phyloP scores from a whole-genome alignment of 2,113 vertebrate species.

The Saguinus midas region DNA sequence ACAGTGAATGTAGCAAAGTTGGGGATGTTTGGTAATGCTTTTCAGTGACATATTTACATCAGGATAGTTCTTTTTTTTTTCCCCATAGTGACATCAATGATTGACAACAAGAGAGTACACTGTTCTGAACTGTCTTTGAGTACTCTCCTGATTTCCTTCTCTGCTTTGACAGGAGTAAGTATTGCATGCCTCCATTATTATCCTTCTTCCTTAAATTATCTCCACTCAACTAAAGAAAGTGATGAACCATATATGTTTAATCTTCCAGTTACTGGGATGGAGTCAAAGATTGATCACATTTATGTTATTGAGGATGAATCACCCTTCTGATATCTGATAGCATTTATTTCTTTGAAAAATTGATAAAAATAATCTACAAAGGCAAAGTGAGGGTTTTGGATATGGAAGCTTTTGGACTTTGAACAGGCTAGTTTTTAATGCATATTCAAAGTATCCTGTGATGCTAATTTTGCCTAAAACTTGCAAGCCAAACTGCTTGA shows the following conservation, averaged over 20 bases:
- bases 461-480: neutral
- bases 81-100: neutral
- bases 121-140: neutral
- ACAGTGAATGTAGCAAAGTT: neutral
- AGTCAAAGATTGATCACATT: neutral
- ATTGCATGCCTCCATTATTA: rapidly evolving
- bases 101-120: neutral
- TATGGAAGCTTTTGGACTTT: neutral
- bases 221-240: neutral
- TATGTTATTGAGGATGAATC: neutral
- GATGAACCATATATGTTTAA: neutral
- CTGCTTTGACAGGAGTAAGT: neutral
- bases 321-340: neutral
- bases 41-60: neutral
- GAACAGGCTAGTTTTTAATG: neutral
- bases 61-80: neutral
- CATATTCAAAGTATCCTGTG: neutral
- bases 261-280: neutral
- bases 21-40: neutral
- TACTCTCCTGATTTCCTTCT: neutral
- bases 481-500: neutral
- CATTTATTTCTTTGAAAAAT: constrained; percentile 16
- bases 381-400: neutral
- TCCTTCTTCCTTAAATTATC: neutral
- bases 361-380: neutral